Base-by-base conservation (phyloP, 2,888 invertebrate species). In the Noctuana brunneofusca region DNA sequence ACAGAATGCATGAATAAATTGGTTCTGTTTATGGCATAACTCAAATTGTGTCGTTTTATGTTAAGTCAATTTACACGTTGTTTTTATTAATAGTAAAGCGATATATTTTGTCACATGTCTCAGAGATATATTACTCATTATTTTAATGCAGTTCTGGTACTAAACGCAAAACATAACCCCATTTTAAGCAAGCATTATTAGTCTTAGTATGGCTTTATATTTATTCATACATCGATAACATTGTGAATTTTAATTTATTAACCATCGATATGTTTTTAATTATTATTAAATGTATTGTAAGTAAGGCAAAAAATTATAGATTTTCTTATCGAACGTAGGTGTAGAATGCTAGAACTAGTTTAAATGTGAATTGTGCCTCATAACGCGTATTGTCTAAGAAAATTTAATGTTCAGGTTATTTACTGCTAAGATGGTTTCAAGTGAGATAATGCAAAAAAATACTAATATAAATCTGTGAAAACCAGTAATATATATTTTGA, bases 361-460 rank as follows among this genome's bases (percentile, higher is more conserved):
- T 80, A 74, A 78, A 87, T 80, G 83, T 87, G 86, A 89, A 86
- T 81, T 43, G 90, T 91, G 90, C 90, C 90, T 91, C 84, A 84
- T 18, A 82, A 83, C 69, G 79, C 67, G 71, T 75, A 69, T 70
- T 69, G 65, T 71, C 65, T 74, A 73, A 74, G 66, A n/a, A 48
- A 64, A 27, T 63, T n/a, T 68, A 66, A 60, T 49, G 46, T 63
- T 55, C 49, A 58, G 49, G 52, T 64, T 53, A 35, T 30, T 41
- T 24, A 16, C 11, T 22, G 11, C 11, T 32, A 30, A 11, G 9
- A 32, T 32, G 30, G 9, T 32, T 32, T 32, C 11, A 32, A 32
- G 9, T 11, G 2, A 11, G 30, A 32, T 1, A 11, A n/a, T n/a
- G 30, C 30, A 32, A 32, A 32, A 32, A n/a, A n/a, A n/a, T n/a